Percentiles rank a stretch among this genome's conserved stretches.
phyloP scores from a whole-genome alignment of 2,888 invertebrate genomes.

The Craniophora ligustri region DNA sequence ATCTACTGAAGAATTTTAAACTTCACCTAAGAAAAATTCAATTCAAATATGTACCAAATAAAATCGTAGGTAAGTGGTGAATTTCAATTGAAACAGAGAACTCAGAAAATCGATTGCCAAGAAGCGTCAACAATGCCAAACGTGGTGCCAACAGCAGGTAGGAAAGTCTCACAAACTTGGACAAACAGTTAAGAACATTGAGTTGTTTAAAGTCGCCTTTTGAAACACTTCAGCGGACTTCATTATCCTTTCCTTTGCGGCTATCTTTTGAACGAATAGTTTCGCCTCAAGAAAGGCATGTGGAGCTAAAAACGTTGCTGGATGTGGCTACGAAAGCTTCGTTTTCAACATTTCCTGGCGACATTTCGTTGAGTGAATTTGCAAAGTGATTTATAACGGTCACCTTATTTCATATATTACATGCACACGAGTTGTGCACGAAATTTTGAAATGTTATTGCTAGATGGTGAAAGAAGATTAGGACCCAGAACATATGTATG shows the following conservation, averaged over 20 bases:
- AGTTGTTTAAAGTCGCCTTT: slow-evolving; percentile 52
- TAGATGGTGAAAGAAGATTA: slow-evolving; percentile 30
- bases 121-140: slow-evolving; percentile 24
- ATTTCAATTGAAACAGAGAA: slow-evolving; percentile 1
- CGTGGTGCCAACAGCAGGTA: slow-evolving; percentile 37
- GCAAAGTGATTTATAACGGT: slow-evolving; percentile 49
- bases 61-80: not conserved
- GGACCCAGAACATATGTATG: slow-evolving; percentile 15
- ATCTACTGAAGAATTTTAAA: not conserved
- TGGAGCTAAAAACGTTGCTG: slow-evolving; percentile 37
- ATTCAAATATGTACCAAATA: not conserved
- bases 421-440: slow-evolving; percentile 16
- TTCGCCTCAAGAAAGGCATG: slow-evolving; percentile 41
- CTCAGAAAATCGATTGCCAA: slow-evolving; percentile 18
- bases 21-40: not conserved
- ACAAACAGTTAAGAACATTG: slow-evolving; percentile 49
- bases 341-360: slow-evolving; percentile 45
- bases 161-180: slow-evolving; percentile 37
- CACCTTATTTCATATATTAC: slow-evolving; percentile 36
- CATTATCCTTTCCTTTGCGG: slow-evolving; percentile 57
- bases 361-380: slow-evolving; percentile 50
- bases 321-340: slow-evolving; percentile 36
- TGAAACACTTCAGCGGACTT: slow-evolving; percentile 50
- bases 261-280: slow-evolving; percentile 52
- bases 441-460: slow-evolving; percentile 45